Percentiles rank a stretch among this genome's conserved stretches.
Conservation (phyloP, 2,888 invertebrate genomes). For the Nomada hirtipes region DNA sequence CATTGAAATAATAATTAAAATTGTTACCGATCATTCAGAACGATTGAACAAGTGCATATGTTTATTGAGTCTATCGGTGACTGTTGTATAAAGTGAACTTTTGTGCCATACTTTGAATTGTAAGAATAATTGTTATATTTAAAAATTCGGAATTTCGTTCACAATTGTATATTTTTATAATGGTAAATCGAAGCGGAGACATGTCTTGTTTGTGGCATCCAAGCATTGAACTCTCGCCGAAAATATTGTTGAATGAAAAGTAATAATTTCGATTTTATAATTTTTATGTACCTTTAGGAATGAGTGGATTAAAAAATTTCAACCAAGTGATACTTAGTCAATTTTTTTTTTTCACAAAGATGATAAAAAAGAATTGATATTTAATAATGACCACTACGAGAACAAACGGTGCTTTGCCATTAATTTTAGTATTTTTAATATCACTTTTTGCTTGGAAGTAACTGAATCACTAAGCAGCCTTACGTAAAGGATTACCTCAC, state of each 20-base stretch:
- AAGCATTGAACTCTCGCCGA: neutral
- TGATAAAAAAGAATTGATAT: neutral
- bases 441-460: neutral
- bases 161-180: neutral
- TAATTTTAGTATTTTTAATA: neutral
- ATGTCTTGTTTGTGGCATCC: too few species aligned
- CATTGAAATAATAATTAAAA: neutral
- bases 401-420: neutral
- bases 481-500: neutral
- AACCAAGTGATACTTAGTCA: neutral
- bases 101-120: conserved; percentile 5
- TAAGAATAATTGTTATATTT: neutral
- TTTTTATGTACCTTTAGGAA: neutral
- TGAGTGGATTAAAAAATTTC: neutral
- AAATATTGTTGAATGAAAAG: neutral
- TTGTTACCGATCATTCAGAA: neutral
- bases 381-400: neutral
- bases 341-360: neutral
- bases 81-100: neutral
- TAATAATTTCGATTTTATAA: neutral
- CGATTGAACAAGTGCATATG: too few species aligned
- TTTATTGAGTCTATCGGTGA: neutral
- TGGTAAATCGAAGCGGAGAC: neutral
- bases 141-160: neutral
- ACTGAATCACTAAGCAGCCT: neutral